Base-by-base conservation (phyloP, 2,113 vertebrate genomes). In the Ptilorrhoa leucosticta region DNA sequence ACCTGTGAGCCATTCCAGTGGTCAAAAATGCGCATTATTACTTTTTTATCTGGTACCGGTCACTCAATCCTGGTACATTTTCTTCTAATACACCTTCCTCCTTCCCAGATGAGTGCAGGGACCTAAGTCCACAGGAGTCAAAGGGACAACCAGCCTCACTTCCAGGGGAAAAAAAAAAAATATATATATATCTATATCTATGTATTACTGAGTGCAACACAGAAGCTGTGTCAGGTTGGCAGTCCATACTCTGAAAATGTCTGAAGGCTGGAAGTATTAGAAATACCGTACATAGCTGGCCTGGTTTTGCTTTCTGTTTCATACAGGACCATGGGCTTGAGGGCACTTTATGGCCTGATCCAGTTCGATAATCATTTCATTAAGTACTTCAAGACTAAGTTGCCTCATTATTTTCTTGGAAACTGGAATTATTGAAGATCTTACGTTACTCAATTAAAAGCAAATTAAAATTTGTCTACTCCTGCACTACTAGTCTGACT, bases 221-320 rank as follows among this genome's bases (percentile, higher is more conserved):
- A 51, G 54, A 71, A 42, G 28, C 18, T 66, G 9, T 70, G 70
- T 26, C 17, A 45, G 33, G 24, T 53, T 8, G 9, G 13, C 81
- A 53, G 17, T 58, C 68, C 8, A 14, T 53, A 30, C 9, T 42
- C 54, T 63, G 47, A 28, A 87, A 71, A 27, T 10, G 60, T 7
- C 7, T 26, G 13, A 64, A 64, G 37, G 37, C 40, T 86, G 40
- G 53, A 44, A 92, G 10, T 24, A 60, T 23, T 28, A 20, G 31
- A 47, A 86, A 54, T 57, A 31, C 12, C 0, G 0, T 6, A 20
- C 7, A 23, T 2, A 35, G 14, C 0, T 30, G 37, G 13, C 20
- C 31, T 81, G 31, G 7, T 26, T 69, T 75, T 84, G 39, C 37
- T 50, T 82, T 76, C 37, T 89, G 39, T 24, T 84, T 64, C 45